Conservation (phyloP, 2,888 invertebrate species). For the Mesochorus sp. region DNA sequence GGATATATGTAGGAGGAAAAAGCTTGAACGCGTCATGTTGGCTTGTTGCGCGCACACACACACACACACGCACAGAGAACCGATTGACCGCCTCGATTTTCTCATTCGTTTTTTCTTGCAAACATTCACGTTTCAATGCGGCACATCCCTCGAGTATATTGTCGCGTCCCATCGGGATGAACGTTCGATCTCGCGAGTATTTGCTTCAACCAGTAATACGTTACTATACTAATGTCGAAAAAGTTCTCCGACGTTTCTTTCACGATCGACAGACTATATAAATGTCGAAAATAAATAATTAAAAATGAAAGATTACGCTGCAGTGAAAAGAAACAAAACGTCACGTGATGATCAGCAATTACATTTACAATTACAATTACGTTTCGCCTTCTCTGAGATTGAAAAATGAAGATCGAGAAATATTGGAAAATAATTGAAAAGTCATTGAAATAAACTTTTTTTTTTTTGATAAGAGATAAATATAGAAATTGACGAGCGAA, state of each 20-base stretch:
- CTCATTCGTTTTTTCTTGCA: constrained; percentile 46
- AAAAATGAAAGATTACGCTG: not conserved
- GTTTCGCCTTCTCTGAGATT: too few relatives aligned
- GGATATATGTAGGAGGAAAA: constrained; percentile 6
- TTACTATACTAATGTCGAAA: not conserved
- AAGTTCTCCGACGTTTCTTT: not conserved
- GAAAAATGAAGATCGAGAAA: too few relatives aligned
- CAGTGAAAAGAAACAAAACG: constrained; percentile 5
- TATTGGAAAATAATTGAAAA: too few relatives aligned
- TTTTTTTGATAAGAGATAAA: too few relatives aligned
- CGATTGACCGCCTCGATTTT: constrained; percentile 65
- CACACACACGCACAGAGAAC: constrained; percentile 58
- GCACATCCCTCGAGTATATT: not conserved
- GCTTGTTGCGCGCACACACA: too few relatives aligned
- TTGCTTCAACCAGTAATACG: too few relatives aligned
- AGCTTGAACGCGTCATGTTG: constrained; percentile 42
- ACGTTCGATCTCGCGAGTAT: constrained; percentile 24
- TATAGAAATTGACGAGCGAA: not conserved
- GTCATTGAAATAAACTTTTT: too few relatives aligned
- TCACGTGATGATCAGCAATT: not conserved
- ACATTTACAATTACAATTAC: constrained; percentile 5
- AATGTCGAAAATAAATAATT: constrained; percentile 1
- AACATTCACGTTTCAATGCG: not conserved
- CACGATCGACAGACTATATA: not conserved
- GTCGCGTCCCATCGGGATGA: constrained; percentile 25